A percentile compares a stretch with the other conserved stretches of the same genome.
phyloP scores from a whole-genome alignment of 2,888 invertebrate genomes.

The Melolontha melolontha region DNA sequence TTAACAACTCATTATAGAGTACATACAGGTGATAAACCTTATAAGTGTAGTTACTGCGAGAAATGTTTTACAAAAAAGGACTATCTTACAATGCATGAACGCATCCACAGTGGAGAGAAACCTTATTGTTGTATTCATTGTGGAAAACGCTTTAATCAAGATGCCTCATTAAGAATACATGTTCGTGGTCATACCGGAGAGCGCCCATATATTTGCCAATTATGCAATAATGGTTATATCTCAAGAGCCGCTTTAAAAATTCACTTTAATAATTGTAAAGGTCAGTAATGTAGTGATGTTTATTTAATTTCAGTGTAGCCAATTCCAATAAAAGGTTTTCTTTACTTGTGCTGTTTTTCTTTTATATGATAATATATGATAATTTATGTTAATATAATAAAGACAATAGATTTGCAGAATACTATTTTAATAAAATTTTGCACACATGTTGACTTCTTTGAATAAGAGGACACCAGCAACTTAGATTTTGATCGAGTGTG shows the following conservation, averaged over 20 bases:
- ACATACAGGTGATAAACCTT: slow-evolving; percentile 57
- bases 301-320: neutral
- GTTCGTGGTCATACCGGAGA: slow-evolving; percentile 53
- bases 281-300: slow-evolving; percentile 8
- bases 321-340: too few species aligned
- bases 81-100: slow-evolving; percentile 53
- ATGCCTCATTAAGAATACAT: slow-evolving; percentile 52
- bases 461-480: too few species aligned
- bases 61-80: slow-evolving; percentile 55
- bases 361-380: too few species aligned
- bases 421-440: too few species aligned
- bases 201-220: slow-evolving; percentile 52
- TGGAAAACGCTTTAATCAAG: slow-evolving; percentile 69
- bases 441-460: too few species aligned
- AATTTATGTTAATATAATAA: too few species aligned
- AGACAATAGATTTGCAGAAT: too few species aligned
- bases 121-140: slow-evolving; percentile 73
- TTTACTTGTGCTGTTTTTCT: neutral
- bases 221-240: slow-evolving; percentile 53
- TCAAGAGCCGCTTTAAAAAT: slow-evolving; percentile 53
- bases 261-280: slow-evolving; percentile 44
- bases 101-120: slow-evolving; percentile 57
- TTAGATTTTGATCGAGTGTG: too few species aligned
- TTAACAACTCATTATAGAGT: slow-evolving; percentile 56
- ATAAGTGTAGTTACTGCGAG: slow-evolving; percentile 54